A percentile compares a stretch with the other conserved stretches of the same genome.
These are phyloP conservation scores for Pycnonotus jocosus DNA, from an alignment of 2,113 vertebrate species.

Conservation along the genomic window DNA sequence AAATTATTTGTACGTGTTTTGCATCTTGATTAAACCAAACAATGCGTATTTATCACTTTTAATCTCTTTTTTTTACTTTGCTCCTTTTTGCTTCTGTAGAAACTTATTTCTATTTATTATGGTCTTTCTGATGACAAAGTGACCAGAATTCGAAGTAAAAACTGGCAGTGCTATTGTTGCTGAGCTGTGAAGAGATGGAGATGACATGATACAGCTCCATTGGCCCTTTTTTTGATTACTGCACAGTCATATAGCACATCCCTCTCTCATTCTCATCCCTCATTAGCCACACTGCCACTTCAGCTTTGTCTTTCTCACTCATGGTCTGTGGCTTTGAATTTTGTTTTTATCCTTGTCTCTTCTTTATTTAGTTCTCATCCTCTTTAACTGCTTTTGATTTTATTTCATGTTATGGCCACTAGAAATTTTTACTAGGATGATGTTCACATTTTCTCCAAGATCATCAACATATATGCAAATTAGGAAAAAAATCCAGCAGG, in stretches of 20 bases:
- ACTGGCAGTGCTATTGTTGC: not conserved
- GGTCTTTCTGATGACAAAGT: not conserved
- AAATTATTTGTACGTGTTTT: not conserved
- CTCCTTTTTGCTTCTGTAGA: not conserved
- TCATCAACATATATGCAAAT: not conserved
- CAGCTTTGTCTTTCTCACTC: not conserved
- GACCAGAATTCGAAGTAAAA: not conserved
- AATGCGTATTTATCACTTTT: not conserved
- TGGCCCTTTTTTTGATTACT: not conserved
- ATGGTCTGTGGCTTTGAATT: not conserved
- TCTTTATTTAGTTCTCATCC: not conserved
- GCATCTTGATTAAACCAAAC: not conserved
- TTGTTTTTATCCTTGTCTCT: not conserved
- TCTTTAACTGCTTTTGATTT: not conserved
- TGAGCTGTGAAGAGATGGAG: not conserved
- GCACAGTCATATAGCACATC: not conserved
- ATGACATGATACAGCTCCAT: not conserved
- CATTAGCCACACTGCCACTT: not conserved
- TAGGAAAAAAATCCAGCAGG: not conserved
- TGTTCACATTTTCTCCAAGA: not conserved
- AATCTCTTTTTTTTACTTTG: not conserved
- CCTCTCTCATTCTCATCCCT: not conserved
- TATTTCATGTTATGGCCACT: not conserved
- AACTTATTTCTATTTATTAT: not conserved
- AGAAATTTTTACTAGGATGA: not conserved